Conservation (phyloP, 2,888 invertebrate species). For the Eupithecia pulchellata region DNA sequence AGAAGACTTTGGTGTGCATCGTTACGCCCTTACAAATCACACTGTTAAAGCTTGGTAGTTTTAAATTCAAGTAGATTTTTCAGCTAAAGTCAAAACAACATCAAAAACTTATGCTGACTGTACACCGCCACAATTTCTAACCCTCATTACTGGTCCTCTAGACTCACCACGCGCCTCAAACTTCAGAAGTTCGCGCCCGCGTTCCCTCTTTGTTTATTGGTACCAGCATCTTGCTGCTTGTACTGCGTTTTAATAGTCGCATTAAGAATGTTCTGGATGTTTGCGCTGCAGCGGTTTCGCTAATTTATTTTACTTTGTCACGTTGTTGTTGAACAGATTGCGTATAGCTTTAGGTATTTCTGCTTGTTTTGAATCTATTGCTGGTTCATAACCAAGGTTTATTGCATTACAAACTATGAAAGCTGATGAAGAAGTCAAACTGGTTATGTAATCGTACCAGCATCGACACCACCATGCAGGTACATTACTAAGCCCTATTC, state of each 20-base stretch:
- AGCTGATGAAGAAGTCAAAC: neutral
- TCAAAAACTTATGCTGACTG: neutral
- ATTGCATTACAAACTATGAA: neutral
- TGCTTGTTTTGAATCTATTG: neutral
- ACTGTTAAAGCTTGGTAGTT: neutral
- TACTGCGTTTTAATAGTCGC: constrained; percentile 78
- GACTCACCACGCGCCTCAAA: constrained; percentile 81
- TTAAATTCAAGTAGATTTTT: neutral
- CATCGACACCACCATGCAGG: no score
- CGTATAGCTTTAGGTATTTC: neutral
- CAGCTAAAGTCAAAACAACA: neutral
- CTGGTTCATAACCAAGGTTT: neutral
- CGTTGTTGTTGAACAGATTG: constrained; percentile 30
- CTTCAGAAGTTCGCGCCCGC: constrained; percentile 78
- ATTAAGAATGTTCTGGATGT: constrained; percentile 76
- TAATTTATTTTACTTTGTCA: constrained; percentile 58
- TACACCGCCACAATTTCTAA: constrained; percentile 82
- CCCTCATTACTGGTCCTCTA: constrained; percentile 83
- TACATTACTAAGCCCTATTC: no score
- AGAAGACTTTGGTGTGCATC: neutral
- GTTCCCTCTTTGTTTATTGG: constrained; percentile 80
- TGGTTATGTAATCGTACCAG: neutral
- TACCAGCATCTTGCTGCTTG: constrained; percentile 77
- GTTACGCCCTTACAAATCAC: neutral
- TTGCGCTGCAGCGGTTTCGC: constrained; percentile 52